A percentile compares a stretch with the other conserved stretches of the same genome.
These are phyloP conservation scores for Palloptera scutellata DNA, from an alignment of 2,888 invertebrate genomes.

Conservation along the genomic window DNA sequence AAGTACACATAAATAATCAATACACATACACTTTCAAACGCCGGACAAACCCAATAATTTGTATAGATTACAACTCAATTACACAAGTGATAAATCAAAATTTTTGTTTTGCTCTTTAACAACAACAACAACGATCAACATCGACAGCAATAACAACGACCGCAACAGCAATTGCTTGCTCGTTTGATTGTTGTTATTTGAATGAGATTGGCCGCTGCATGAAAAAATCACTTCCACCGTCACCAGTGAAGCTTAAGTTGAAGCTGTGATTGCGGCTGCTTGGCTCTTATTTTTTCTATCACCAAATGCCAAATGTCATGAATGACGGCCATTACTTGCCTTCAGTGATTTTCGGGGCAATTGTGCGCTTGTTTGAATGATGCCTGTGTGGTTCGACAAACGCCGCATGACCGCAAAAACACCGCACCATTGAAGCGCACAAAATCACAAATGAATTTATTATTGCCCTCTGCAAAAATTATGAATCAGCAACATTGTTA, in stretches of 20 bases:
- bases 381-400: slow-evolving; percentile 17
- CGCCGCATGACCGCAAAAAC: slow-evolving; percentile 24
- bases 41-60: slow-evolving; percentile 5
- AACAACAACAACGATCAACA: slow-evolving; percentile 29
- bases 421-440: slow-evolving; percentile 6
- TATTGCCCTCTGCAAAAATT: slow-evolving; percentile 49
- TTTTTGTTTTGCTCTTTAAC: not conserved
- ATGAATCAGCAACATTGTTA: slow-evolving; percentile 38
- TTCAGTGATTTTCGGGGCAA: no score
- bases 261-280: no score
- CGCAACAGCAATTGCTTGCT: not conserved
- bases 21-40: not conserved
- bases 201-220: not conserved
- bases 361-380: no score
- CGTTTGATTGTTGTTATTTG: not conserved
- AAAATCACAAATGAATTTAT: slow-evolving; percentile 53
- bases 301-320: no score
- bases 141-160: slow-evolving; percentile 13
- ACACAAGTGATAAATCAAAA: not conserved
- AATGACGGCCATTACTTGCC: no score
- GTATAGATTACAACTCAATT: slow-evolving; percentile 33
- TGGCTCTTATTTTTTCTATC: no score
- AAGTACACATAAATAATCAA: not conserved
- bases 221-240: no score
- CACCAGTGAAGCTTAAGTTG: no score